Evolutionary conservation across 2,113 vertebrate species (phyloP).

Genomic region (Larimichthys crocea): DNA sequence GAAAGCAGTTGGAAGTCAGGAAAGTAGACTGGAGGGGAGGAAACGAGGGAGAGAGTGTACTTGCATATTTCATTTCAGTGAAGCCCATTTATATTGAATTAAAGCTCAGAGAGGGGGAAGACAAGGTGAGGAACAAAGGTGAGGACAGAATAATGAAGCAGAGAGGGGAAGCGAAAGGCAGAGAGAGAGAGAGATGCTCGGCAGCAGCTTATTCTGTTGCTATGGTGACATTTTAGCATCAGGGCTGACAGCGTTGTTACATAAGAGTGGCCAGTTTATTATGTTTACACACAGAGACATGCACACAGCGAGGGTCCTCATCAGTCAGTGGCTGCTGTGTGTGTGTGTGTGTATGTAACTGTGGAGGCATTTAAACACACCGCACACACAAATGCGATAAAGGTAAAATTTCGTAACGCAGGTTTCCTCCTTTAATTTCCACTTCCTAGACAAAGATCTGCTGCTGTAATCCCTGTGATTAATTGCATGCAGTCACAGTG

Average conservation of each 20-base stretch:
- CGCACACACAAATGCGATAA: background rate
- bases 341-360: background rate
- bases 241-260: conserved; percentile 38
- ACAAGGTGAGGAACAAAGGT: conserved; percentile 26
- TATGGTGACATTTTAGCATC: conserved; percentile 59
- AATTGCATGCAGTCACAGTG: conserved; percentile 35
- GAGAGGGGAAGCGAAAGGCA: background rate
- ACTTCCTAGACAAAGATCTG: conserved; percentile 19
- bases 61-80: conserved; percentile 12
- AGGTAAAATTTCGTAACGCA: conserved; percentile 38
- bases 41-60: background rate
- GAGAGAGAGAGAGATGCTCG: background rate
- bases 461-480: conserved; percentile 43
- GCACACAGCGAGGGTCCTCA: background rate
- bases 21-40: conserved; percentile 16
- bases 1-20: conserved; percentile 39
- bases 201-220: conserved; percentile 53
- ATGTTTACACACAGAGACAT: conserved; percentile 30
- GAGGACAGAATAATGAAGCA: conserved; percentile 37
- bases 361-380: conserved; percentile 15
- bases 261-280: conserved; percentile 54
- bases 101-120: conserved; percentile 1
- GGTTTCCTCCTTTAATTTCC: conserved; percentile 53
- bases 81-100: conserved; percentile 36
- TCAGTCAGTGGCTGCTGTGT: background rate